Base-by-base conservation (phyloP, 1,140 invertebrate genomes). In the Scaptomyza montana region DNA sequence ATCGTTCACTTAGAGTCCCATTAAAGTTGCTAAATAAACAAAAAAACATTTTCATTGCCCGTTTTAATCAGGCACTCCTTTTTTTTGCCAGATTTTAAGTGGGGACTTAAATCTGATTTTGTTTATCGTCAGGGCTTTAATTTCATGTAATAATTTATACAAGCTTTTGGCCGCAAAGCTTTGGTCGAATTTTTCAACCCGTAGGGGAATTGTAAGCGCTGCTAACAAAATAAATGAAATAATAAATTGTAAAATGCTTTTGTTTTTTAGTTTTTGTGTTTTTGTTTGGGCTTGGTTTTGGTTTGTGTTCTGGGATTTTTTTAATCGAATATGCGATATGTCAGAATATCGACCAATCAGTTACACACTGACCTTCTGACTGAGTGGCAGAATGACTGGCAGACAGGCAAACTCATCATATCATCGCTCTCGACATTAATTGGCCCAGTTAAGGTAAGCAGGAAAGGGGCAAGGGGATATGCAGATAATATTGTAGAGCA, bases 211-310 rank as follows among this genome's bases (percentile, higher is more conserved):
- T 73, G 74, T 79, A 80, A 84, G 79, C 84, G 89, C 13, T 53
- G 77, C 75, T 89, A 77, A 77, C 80, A 89, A 89, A 89, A 89
- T 89, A 80, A 80, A 78, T 75, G 66, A 80, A 74, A 89, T 89
- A 89, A 89, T 89, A 89, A 75, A 89, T 89, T 84, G 61, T 70
- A 60, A 87, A 84, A 84, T 89, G 89, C 46, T 49, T 69, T 61
- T 57, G 3, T 33, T 33, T 33, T 36, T 36, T 4, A 25, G 21
- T 36, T 36, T 36, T 9, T 36, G 33, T 54, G 39, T 39, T 36
- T 60, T 39, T 65, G 66, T 59, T 54, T 71, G 79, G 69, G 77
- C 74, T 82, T 89, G 59, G 62, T 33, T 47, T 33, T 60, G 62
- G 43, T 47, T 60, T 60, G 45, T 65, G 66, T 55, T 59, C 50